phyloP scores from a whole-genome alignment of 2,797 vertebrate species.

The Furcifer pardalis region DNA sequence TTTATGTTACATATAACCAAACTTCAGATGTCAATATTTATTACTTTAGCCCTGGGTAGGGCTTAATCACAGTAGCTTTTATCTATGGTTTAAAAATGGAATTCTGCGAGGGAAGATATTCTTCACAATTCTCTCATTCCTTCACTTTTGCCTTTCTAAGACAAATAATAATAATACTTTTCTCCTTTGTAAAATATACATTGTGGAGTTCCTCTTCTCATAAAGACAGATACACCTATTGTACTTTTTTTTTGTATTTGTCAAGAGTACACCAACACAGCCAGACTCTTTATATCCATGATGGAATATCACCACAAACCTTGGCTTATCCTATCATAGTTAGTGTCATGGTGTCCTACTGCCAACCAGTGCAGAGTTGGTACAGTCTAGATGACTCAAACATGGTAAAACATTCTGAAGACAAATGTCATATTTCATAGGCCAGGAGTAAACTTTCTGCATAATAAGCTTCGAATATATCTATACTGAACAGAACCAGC shows the following conservation, averaged over 20 bases:
- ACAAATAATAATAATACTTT: not conserved
- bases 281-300: not conserved
- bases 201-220: not conserved
- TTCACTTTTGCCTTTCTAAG: not conserved
- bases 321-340: not conserved
- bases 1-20: constrained; percentile 32
- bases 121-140: not conserved
- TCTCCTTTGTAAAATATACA: not conserved
- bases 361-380: no score
- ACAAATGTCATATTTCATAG: not conserved
- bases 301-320: not conserved
- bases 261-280: no score
- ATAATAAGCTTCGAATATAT: not conserved
- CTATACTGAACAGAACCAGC: no score
- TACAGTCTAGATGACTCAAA: no score
- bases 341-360: not conserved
- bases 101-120: not conserved
- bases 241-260: no score
- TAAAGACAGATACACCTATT: not conserved
- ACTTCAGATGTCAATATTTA: constrained; percentile 32
- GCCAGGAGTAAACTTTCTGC: not conserved
- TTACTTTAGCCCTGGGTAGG: constrained; percentile 2
- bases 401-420: not conserved
- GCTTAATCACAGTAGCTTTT: rapidly evolving
- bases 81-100: not conserved